Percentiles rank a stretch among this genome's conserved stretches.
Conservation (phyloP, 2,113 vertebrate species). For the Puma concolor region DNA sequence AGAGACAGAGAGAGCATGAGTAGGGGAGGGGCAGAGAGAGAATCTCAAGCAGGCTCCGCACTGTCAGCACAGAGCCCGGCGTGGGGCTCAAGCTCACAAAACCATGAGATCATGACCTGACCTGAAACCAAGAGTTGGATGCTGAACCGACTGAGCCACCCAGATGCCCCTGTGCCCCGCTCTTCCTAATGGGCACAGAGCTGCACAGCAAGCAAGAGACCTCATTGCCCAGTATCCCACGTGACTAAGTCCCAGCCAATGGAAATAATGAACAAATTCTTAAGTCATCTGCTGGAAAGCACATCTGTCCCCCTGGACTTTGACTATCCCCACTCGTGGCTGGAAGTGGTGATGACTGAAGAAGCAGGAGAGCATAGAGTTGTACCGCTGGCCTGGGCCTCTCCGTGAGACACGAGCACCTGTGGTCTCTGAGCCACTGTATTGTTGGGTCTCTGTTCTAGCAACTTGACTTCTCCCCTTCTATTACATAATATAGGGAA, state of each 20-base stretch:
- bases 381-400: not conserved
- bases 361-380: no score
- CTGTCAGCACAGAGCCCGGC: no score
- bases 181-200: not conserved
- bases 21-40: no score
- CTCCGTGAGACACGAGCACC: not conserved
- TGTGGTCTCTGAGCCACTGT: not conserved
- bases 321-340: not conserved
- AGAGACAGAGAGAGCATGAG: no score
- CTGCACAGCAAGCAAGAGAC: not conserved
- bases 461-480: not conserved
- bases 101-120: no score
- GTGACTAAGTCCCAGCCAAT: not conserved
- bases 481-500: not conserved
- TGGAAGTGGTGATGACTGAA: not conserved
- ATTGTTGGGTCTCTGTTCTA: not conserved
- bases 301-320: not conserved
- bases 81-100: no score
- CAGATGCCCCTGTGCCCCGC: no score
- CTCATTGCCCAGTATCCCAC: not conserved
- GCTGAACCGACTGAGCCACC: no score
- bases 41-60: no score
- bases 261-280: not conserved
- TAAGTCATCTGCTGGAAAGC: not conserved
- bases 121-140: no score